Base-by-base conservation (phyloP, 2,888 invertebrate species). In the Argyresthia goedartella region DNA sequence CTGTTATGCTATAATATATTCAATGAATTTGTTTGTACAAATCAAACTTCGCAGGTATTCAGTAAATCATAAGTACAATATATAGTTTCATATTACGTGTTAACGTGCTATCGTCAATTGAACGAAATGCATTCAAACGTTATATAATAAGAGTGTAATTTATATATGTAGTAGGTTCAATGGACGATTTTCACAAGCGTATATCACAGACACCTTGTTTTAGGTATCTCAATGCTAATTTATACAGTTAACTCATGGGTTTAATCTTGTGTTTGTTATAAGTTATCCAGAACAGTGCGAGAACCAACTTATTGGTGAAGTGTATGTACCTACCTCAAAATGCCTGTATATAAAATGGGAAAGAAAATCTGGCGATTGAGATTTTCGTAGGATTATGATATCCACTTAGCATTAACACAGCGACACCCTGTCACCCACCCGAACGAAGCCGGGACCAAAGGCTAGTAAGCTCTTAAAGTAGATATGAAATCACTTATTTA, bases 371-470 rank as follows among this genome's bases (percentile, higher is more conserved):
- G n/a, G 39, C n/a, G 25, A 11, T 36, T 51, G 34, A 33, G 43
- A 34, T 15, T 49, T 25, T 50, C 33, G 58, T 68, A 68, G 74
- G 76, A 79, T 76, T 74, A 80, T 76, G 76, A 76, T 70, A 71
- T 78, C 67, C 66, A 66, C 84, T 81, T 82, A 84, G 77, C 74
- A 75, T 76, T 75, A 80, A 70, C 25, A 81, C 78, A 81, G 81
- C 84, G 84, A 79, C 80, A 84, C 85, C 85, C 85, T 86, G 85
- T 85, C 81, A 81, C 74, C 84, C 81, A 75, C 80, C 84, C 85
- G 84, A 76, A 73, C 68, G 66, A 60, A 60, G 74, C 72, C 82
- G 81, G 81, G 80, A 65, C 80, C 80, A 84, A 84, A 85, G 81
- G 84, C 84, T 84, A 81, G 79, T 85, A 86, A 86, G 85, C 85